Percentiles rank a stretch among this genome's conserved stretches.
phyloP scores from a whole-genome alignment of 2,113 vertebrate species.

The Varanus komodoensis region DNA sequence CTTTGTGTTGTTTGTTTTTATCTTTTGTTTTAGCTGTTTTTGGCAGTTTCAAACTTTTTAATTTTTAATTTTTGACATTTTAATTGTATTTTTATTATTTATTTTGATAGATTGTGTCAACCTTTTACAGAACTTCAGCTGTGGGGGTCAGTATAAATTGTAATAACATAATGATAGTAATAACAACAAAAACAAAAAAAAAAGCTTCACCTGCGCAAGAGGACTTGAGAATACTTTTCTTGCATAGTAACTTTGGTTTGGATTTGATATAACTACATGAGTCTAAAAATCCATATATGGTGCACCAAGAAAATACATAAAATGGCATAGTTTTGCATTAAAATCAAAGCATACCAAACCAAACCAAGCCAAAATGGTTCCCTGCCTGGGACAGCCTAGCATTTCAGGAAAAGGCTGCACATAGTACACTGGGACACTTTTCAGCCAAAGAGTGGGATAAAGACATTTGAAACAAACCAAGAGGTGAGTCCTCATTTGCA shows the following conservation, averaged over 20 bases:
- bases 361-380: background rate
- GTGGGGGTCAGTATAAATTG: too few relatives aligned
- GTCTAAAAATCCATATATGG: background rate
- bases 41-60: too few relatives aligned
- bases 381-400: too few relatives aligned
- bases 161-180: too few relatives aligned
- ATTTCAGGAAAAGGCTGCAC: background rate
- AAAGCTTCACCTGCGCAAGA: background rate
- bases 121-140: too few relatives aligned
- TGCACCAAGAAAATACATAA: background rate
- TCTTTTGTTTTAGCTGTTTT: too few relatives aligned
- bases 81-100: too few relatives aligned
- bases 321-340: background rate
- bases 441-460: background rate
- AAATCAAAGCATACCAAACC: background rate
- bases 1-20: too few relatives aligned
- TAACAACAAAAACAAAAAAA: too few relatives aligned
- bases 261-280: constrained; percentile 48
- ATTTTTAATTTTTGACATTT: too few relatives aligned
- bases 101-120: too few relatives aligned
- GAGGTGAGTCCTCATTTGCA: background rate
- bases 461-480: background rate
- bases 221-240: constrained; percentile 29
- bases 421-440: too few relatives aligned
- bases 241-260: constrained; percentile 61